Percentiles rank a stretch among this genome's conserved stretches.
Conservation (phyloP, 2,797 vertebrate species). For the Periophthalmus magnuspinnatus region DNA sequence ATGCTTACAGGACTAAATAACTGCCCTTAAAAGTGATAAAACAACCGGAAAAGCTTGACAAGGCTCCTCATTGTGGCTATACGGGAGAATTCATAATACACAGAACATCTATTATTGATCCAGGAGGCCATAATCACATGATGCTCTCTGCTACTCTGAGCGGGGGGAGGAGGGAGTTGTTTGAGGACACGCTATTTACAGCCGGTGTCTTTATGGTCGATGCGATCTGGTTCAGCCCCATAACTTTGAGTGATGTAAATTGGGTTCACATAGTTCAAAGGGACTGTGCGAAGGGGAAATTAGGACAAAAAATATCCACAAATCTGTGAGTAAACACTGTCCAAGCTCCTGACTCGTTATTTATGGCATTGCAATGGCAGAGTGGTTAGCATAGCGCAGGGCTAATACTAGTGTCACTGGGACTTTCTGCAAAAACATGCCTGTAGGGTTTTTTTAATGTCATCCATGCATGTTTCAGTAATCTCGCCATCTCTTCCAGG, state of each 20-base stretch:
- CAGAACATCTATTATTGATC: conserved; percentile 1
- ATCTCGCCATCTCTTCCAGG: too few species aligned
- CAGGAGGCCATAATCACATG: not conserved
- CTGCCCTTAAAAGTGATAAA: not conserved
- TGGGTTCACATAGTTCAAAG: not conserved
- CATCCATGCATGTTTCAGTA: too few species aligned
- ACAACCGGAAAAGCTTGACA: not conserved
- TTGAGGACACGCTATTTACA: conserved; percentile 3
- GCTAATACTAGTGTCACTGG: too few species aligned
- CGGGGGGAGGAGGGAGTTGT: not conserved
- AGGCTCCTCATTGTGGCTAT: not conserved
- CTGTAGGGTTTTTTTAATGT: too few species aligned
- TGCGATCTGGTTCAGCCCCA: not conserved
- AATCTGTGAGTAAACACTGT: not conserved
- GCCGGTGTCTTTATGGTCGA: not conserved
- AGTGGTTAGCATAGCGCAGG: too few species aligned
- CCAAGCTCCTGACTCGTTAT: not conserved
- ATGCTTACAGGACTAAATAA: not conserved
- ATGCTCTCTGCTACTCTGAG: not conserved
- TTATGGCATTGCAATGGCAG: too few species aligned
- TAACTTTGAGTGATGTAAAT: not conserved
- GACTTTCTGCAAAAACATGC: too few species aligned
- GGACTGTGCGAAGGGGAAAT: not conserved
- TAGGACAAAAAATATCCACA: not conserved
- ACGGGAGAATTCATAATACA: not conserved